These are phyloP conservation scores for Sebastes iracundus DNA, from an alignment of 2,797 vertebrate species.

Conservation along the genomic window DNA sequence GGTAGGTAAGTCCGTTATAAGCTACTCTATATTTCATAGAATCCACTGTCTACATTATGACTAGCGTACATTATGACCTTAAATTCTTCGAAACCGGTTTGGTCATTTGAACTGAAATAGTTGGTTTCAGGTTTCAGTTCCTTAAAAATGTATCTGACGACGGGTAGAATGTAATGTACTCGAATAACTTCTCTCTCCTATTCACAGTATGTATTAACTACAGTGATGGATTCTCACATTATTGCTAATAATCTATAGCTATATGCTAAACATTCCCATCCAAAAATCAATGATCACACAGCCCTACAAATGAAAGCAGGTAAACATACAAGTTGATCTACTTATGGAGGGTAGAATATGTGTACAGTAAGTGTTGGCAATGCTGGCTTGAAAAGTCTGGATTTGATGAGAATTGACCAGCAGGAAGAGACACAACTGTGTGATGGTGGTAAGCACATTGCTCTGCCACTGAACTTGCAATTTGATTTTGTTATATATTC, in stretches of 20 bases:
- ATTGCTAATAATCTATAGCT: background rate
- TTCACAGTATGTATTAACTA: background rate
- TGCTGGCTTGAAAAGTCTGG: background rate
- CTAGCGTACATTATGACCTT: background rate
- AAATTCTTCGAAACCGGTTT: background rate
- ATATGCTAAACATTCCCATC: background rate
- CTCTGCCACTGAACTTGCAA: background rate
- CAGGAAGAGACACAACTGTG: background rate
- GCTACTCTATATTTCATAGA: background rate
- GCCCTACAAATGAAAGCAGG: background rate
- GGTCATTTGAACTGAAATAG: slow-evolving; percentile 17
- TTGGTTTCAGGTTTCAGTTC: slow-evolving; percentile 51
- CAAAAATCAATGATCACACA: background rate
- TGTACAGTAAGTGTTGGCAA: background rate
- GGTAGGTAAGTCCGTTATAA: too few relatives aligned
- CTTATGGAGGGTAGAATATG: background rate
- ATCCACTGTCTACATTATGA: background rate
- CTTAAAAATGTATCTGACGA: slow-evolving; percentile 12
- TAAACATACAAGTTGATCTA: background rate
- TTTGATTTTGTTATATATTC: background rate
- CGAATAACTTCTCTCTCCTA: background rate
- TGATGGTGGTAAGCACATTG: background rate
- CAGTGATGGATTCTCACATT: background rate
- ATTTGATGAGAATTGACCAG: background rate
- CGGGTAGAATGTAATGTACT: background rate